Percentiles rank a stretch among this genome's conserved stretches.
phyloP scores from a whole-genome alignment of 2,888 invertebrate species.

The Lottia gigantea region DNA sequence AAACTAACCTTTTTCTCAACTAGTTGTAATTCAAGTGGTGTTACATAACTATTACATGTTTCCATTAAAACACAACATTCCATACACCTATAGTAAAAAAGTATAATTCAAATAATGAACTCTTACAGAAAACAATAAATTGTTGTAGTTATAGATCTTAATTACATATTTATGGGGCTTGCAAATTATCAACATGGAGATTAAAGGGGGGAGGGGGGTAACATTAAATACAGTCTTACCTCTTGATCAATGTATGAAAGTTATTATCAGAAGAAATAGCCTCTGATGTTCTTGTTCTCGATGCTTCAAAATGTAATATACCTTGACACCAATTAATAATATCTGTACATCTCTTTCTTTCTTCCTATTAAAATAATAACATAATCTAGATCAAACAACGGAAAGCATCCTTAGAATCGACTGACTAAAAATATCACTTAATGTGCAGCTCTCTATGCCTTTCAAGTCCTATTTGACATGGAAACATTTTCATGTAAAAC shows the following conservation, averaged over 20 bases:
- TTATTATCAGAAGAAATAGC: conserved; percentile 63
- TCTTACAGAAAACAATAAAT: no score
- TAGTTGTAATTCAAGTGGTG: conserved; percentile 81
- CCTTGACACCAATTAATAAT: conserved; percentile 74
- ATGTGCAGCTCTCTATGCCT: no score
- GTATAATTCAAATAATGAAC: no score
- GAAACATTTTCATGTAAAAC: no score
- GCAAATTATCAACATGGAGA: no score
- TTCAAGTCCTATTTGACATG: no score
- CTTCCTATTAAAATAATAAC: conserved; percentile 45
- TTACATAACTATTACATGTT: conserved; percentile 76
- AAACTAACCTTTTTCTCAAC: conserved; percentile 70
- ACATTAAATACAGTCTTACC: conserved; percentile 42
- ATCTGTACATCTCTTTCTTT: conserved; percentile 61
- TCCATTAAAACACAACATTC: conserved; percentile 76
- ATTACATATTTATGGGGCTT: no score
- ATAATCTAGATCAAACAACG: no score
- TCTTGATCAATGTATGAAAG: conserved; percentile 64
- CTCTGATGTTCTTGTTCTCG: conserved; percentile 72
- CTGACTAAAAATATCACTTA: no score
- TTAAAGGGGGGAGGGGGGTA: no score
- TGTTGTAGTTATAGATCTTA: no score
- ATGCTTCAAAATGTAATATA: conserved; percentile 77
- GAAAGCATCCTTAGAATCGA: no score
- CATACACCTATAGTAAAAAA: conserved; percentile 70